A percentile compares a stretch with the other conserved stretches of the same genome.
phyloP scores from a whole-genome alignment of 2,888 invertebrate species.

The Serrognathus titanus region DNA sequence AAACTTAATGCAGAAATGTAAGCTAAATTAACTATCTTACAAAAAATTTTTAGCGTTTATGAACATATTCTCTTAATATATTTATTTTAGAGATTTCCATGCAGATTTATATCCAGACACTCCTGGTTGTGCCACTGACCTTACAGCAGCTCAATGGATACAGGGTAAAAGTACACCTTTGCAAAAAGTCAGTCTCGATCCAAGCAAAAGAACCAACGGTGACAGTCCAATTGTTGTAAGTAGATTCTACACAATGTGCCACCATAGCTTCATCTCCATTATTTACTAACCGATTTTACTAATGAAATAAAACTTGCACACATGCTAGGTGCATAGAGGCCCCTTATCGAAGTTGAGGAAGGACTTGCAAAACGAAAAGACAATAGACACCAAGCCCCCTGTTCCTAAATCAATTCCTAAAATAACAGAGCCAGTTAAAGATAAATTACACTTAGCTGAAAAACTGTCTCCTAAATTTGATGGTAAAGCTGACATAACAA shows the following conservation, averaged over 20 bases:
- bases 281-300: too few relatives aligned
- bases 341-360: constrained; percentile 52
- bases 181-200: constrained; percentile 79
- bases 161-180: constrained; percentile 72
- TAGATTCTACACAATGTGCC: constrained; percentile 24
- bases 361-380: constrained; percentile 39
- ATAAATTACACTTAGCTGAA: too few relatives aligned
- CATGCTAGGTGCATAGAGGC: constrained; percentile 57
- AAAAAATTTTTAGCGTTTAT: too few relatives aligned
- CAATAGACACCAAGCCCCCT: constrained; percentile 46
- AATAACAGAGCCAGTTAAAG: too few relatives aligned
- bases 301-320: neutral
- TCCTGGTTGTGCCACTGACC: constrained; percentile 71
- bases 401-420: constrained; percentile 28
- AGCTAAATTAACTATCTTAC: too few relatives aligned
- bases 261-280: too few relatives aligned
- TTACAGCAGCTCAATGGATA: constrained; percentile 81
- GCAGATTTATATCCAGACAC: constrained; percentile 93
- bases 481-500: too few relatives aligned
- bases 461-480: too few relatives aligned
- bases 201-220: constrained; percentile 64
- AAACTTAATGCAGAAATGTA: too few relatives aligned
- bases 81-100: constrained; percentile 73
- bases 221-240: constrained; percentile 62
- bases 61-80: too few relatives aligned